These are phyloP conservation scores for Eristalinus sepulchralis DNA, from an alignment of 2,888 invertebrate genomes.

Conservation along the genomic window DNA sequence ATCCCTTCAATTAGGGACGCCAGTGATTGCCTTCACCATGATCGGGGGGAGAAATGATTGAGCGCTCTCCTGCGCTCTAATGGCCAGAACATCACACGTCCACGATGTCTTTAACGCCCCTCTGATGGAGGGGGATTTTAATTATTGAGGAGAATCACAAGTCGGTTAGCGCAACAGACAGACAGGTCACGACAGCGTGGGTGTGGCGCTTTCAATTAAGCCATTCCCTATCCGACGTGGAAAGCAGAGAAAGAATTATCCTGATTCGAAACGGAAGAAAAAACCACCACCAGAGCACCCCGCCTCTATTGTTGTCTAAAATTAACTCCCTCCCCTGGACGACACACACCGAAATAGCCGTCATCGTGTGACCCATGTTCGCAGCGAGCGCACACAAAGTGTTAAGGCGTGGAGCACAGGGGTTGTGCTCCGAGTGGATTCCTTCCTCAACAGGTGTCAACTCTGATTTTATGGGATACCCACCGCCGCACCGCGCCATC, in stretches of 20 bases:
- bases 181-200: neutral
- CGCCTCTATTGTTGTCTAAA: neutral
- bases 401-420: neutral
- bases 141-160: neutral
- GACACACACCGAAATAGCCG: conserved; percentile 7
- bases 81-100: neutral
- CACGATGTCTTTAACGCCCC: neutral
- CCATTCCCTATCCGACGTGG: neutral
- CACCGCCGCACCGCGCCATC: neutral
- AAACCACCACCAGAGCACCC: no score
- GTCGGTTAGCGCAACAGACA: neutral
- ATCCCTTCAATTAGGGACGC: no score
- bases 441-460: conserved; percentile 3
- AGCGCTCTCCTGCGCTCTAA: no score
- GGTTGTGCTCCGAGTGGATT: neutral
- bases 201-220: neutral
- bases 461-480: neutral
- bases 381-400: neutral
- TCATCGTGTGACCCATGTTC: neutral
- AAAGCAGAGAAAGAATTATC: neutral
- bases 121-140: neutral
- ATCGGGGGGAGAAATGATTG: no score
- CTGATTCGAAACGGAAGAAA: neutral
- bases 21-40: no score
- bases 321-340: conserved; percentile 3